A percentile compares a stretch with the other conserved stretches of the same genome.
Evolutionary conservation across 2,113 vertebrate genomes (phyloP).

Genomic region (Microtus montanus): DNA sequence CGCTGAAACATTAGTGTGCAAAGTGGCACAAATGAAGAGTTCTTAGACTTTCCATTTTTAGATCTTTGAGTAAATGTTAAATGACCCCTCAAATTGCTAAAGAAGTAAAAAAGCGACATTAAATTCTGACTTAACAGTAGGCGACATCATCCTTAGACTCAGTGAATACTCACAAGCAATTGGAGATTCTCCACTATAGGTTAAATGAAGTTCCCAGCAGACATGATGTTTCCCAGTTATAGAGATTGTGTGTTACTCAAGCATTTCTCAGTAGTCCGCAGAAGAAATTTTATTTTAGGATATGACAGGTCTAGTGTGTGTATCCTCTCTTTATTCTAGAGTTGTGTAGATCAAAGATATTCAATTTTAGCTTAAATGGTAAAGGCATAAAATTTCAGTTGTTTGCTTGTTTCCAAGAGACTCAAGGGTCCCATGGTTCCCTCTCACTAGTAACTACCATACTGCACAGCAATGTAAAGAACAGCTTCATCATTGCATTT

Average conservation of each 20-base stretch:
- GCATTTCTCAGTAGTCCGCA: neutral
- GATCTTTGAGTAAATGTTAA: neutral
- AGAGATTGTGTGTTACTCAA: neutral
- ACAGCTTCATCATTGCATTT: neutral
- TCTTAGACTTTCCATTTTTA: neutral
- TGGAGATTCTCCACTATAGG: neutral
- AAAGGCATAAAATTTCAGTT: neutral
- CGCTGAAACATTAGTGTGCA: neutral
- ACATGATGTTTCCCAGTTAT: neutral
- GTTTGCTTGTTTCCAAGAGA: neutral
- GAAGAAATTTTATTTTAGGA: slow-evolving; percentile 3
- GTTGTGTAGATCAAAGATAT: neutral
- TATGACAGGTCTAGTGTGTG: neutral
- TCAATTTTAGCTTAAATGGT: slow-evolving; percentile 20
- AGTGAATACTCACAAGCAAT: neutral
- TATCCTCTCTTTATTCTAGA: neutral
- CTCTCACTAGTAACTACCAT: neutral
- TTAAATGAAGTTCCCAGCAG: neutral
- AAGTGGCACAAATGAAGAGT: neutral
- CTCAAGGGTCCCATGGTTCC: neutral
- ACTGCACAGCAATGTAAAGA: neutral
- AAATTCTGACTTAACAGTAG: neutral
- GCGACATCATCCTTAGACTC: neutral
- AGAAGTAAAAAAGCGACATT: neutral
- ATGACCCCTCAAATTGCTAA: neutral